Evolutionary conservation across 1,140 invertebrate species (phyloP), one percentile per base, ranked within the genome.

Genomic region (Hycleus phaleratus): DNA sequence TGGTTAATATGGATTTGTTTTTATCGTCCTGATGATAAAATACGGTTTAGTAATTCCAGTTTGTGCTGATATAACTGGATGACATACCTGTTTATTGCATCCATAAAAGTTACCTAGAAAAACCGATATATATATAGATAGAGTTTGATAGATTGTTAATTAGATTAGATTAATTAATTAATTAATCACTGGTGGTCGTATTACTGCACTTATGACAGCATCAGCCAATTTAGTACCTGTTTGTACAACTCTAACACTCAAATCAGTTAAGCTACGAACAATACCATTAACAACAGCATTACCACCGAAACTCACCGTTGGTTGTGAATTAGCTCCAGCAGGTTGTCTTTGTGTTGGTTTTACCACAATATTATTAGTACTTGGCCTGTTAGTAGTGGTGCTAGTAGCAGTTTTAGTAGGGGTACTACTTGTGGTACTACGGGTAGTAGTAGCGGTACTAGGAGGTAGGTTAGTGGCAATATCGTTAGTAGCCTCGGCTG

Each of bases 201-300:
- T 12, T 7, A 26, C 51, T 32, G 51, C 43, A 24, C 25, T 46
- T 18, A 53, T 53, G 3, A 72, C 66, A 40, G 64, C 65, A 26
- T 65, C 66, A 48, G 71, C 69, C 11, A 72, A 62, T 56, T 68
- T 58, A 26, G 67, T 64, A 9, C 71, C 71, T 4, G 71, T 68
- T 48, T 63, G 61, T 38, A 72, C 61, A 4, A 72, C 67, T 47
- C 64, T 64, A 10, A 55, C 59, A n/a, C 68, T 66, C 32, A 70
- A 49, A 57, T 58, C 58, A 42, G 58, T 61, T 39, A 68, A 55
- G 12, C 62, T 58, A 32, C 64, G 63, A 38, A 67, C 63, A 3
- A 69, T 48, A 43, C 63, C 58, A 48, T 60, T 58, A 50, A 66
- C 64, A 56, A 68, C 60, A 18, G 18, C 18, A 49, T 66, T 68